These are phyloP conservation scores for Dasysyrphus tricinctus DNA, from an alignment of 2,888 invertebrate genomes.

Conservation along the genomic window DNA sequence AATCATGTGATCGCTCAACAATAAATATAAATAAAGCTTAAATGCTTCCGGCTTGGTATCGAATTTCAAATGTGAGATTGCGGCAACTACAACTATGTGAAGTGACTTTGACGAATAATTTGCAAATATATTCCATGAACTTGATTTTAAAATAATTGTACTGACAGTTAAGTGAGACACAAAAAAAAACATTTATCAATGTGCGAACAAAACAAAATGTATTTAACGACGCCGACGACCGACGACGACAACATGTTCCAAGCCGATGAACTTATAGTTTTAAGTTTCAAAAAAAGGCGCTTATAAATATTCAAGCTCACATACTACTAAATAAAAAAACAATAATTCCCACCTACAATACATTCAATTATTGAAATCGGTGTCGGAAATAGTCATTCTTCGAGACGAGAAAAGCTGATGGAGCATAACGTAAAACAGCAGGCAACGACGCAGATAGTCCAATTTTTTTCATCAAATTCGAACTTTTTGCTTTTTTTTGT, in stretches of 20 bases:
- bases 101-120: conserved; percentile 17
- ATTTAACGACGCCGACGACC: not conserved
- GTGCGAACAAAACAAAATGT: conserved; percentile 14
- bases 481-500: not conserved
- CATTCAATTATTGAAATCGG: conserved; percentile 15
- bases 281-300: conserved; percentile 31
- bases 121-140: conserved; percentile 39
- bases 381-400: conserved; percentile 36
- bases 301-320: conserved; percentile 10
- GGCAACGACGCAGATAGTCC: conserved; percentile 6
- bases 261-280: conserved; percentile 51
- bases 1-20: conserved; percentile 56
- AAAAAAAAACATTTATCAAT: conserved; percentile 16
- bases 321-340: not conserved
- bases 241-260: conserved; percentile 42
- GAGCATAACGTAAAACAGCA: conserved; percentile 23
- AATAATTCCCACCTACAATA: conserved; percentile 20
- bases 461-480: not conserved
- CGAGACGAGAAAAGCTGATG: conserved; percentile 20
- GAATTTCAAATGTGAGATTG: conserved; percentile 29
- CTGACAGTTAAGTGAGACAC: not conserved
- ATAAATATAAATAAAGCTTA: conserved; percentile 15
- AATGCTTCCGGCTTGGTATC: conserved; percentile 55
- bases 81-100: not conserved
- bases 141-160: conserved; percentile 29